Evolutionary conservation across 2,113 vertebrate species (phyloP).

Genomic region (Nibea albiflora): DNA sequence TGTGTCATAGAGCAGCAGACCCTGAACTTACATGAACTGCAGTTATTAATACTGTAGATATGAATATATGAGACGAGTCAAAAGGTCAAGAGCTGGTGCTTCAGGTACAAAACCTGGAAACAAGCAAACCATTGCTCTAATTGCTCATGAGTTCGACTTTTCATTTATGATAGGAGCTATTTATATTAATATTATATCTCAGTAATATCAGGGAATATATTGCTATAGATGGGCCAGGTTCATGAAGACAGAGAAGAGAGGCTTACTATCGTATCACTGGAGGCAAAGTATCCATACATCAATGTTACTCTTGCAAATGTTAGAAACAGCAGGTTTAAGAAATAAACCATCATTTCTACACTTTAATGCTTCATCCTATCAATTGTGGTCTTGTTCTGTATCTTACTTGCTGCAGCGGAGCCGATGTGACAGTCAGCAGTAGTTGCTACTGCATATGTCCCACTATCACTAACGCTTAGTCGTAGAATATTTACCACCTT

Average conservation of each 20-base stretch:
- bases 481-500: conserved; percentile 35
- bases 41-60: too few relatives aligned
- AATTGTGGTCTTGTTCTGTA: background rate
- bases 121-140: too few relatives aligned
- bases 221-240: background rate
- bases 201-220: background rate
- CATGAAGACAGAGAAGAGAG: background rate
- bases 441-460: conserved; percentile 37
- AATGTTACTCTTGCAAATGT: background rate
- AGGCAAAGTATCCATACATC: background rate
- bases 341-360: background rate
- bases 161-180: too few relatives aligned
- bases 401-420: background rate
- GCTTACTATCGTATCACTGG: background rate
- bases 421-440: conserved; percentile 52
- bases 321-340: conserved; percentile 1
- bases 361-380: background rate
- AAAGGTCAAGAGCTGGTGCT: too few relatives aligned
- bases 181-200: background rate
- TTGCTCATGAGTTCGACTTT: too few relatives aligned
- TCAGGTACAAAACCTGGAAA: too few relatives aligned
- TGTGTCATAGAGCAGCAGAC: too few relatives aligned
- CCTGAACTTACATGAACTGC: too few relatives aligned
- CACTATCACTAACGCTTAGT: conserved; percentile 35
- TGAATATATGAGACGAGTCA: too few relatives aligned